phyloP scores from a whole-genome alignment of 2,113 vertebrate genomes.

The Cyprinodon brontotheroides region DNA sequence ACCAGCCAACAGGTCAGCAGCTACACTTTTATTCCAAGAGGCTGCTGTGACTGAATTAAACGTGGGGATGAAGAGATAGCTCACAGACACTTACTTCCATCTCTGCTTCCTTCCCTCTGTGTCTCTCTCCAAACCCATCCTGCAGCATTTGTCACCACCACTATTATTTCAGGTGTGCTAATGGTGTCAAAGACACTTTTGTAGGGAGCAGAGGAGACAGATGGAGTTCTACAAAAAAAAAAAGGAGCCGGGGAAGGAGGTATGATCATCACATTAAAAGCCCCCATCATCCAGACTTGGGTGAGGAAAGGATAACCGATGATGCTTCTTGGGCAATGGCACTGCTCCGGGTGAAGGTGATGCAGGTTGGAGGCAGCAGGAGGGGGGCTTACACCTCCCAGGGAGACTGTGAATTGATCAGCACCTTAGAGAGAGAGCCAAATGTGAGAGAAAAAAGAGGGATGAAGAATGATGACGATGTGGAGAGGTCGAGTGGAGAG shows the following conservation, averaged over 20 bases:
- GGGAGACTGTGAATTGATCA: conserved; percentile 85
- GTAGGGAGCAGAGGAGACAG: conserved; percentile 47
- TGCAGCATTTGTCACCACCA: conserved; percentile 71
- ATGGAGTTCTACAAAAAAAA: conserved; percentile 21
- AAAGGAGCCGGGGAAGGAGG: conserved; percentile 2
- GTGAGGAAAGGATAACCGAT: conserved; percentile 23
- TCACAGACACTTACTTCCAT: conserved; percentile 39
- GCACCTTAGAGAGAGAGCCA: conserved; percentile 73
- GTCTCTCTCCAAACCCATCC: conserved; percentile 35
- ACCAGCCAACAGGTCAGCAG: conserved; percentile 52
- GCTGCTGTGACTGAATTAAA: conserved; percentile 57
- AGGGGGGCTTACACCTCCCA: conserved; percentile 70
- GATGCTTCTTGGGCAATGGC: conserved; percentile 32
- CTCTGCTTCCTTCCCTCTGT: conserved; percentile 11
- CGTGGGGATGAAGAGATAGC: conserved; percentile 48
- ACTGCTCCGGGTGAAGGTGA: conserved; percentile 45
- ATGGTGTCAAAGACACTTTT: conserved; percentile 76
- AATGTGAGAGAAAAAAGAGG: conserved; percentile 57
- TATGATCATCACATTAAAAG: conserved; percentile 21
- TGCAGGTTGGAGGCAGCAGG: conserved; percentile 43
- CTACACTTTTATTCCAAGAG: conserved; percentile 56
- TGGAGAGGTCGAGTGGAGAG: conserved; percentile 59
- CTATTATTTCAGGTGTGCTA: conserved; percentile 85
- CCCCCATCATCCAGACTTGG: not conserved
- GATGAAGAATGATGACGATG: conserved; percentile 48